Evolutionary conservation across 2,888 invertebrate species (phyloP).

Genomic region (Strigamia transsilvanica): DNA sequence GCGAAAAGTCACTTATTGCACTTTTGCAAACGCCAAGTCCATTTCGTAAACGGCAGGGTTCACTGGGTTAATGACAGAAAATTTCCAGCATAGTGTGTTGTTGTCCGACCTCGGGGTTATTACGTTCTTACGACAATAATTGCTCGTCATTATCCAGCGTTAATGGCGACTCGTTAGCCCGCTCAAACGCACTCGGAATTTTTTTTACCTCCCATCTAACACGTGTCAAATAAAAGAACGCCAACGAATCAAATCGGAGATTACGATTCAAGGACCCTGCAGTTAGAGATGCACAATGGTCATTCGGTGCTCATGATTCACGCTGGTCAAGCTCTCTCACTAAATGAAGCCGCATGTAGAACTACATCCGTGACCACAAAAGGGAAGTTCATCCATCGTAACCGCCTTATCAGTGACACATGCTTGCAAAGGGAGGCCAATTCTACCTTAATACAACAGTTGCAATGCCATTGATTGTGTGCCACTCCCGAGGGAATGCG

Average conservation of each 20-base stretch:
- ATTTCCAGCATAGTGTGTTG: constrained; percentile 3
- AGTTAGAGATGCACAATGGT: background rate
- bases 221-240: background rate
- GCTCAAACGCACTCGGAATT: constrained; percentile 27
- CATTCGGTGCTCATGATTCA: background rate
- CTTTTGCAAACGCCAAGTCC: constrained; percentile 41
- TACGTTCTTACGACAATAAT: constrained; percentile 47
- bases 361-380: constrained; percentile 18
- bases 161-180: constrained; percentile 40
- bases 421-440: constrained; percentile 22
- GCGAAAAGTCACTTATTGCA: constrained; percentile 41
- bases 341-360: constrained; percentile 38
- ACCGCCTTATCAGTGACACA: constrained; percentile 40
- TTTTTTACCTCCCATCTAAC: background rate
- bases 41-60: constrained; percentile 37
- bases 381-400: constrained; percentile 24
- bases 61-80: constrained; percentile 37
- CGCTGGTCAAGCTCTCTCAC: background rate
- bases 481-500: background rate
- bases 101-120: constrained; percentile 49
- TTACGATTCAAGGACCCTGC: background rate
- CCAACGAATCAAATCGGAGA: background rate
- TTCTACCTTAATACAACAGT: constrained; percentile 14
- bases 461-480: constrained; percentile 23
- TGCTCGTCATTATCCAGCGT: constrained; percentile 49